A percentile compares a stretch with the other conserved stretches of the same genome.
Evolutionary conservation across 2,888 invertebrate species (phyloP).

Genomic region (Aleiodes alternator): DNA sequence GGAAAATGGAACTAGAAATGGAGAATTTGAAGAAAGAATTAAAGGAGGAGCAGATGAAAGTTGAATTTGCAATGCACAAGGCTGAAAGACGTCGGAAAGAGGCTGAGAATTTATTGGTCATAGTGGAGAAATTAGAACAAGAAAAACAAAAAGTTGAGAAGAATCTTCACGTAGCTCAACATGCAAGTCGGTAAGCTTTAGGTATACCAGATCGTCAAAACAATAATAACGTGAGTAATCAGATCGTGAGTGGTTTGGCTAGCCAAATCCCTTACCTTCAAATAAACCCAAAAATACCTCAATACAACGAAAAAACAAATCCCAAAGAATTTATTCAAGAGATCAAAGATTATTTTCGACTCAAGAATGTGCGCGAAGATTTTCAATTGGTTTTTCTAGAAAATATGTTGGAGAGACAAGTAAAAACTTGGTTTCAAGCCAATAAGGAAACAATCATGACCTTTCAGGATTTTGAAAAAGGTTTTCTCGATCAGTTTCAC

Average conservation of each 20-base stretch:
- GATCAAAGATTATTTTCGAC: background rate
- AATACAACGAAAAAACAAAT: background rate
- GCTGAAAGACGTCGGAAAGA: too few species aligned
- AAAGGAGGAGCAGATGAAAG: too few species aligned
- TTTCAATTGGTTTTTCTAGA: background rate
- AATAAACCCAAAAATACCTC: slow-evolving; percentile 1
- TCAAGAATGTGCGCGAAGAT: background rate
- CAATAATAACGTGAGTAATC: slow-evolving; percentile 1
- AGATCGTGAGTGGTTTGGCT: background rate
- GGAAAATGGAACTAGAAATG: too few species aligned
- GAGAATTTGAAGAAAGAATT: too few species aligned
- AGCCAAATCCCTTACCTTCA: background rate
- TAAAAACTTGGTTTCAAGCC: background rate
- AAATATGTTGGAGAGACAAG: background rate
- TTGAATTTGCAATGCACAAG: too few species aligned
- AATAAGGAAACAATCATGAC: background rate
- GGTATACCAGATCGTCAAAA: too few species aligned
- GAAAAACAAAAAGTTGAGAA: too few species aligned
- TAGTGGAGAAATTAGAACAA: too few species aligned
- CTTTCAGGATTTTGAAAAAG: background rate
- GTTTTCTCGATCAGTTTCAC: background rate
- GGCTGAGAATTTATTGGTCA: too few species aligned
- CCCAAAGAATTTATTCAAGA: background rate
- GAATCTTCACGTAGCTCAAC: too few species aligned
- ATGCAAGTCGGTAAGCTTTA: too few species aligned